Base-by-base conservation (phyloP, 2,888 invertebrate species). In the Xestia ashworthii region DNA sequence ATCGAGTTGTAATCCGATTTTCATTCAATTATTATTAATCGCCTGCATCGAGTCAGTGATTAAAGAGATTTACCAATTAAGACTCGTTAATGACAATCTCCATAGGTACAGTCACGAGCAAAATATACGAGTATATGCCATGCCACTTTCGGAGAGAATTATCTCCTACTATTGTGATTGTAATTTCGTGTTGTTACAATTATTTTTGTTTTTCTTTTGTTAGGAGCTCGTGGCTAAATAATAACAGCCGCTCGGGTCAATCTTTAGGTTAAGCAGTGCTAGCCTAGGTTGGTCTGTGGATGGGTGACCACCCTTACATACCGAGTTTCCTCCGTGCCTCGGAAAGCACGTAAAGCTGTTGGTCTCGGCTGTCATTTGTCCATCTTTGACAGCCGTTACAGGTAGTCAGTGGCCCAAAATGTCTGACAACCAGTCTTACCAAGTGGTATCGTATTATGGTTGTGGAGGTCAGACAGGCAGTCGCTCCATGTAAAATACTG, bases 1-100 rank as follows among this genome's bases (percentile, higher is more conserved):
- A 71, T 85, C 12, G n/a, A 68, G 32, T 60, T 65, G 38, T 77
- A 74, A 85, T 74, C 66, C 50, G 62, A 71, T 85, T 77, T 74
- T 62, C 46, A 72, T 66, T 78, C 62, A 41, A 82, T 68, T 65
- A 65, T 65, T 72, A 53, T 38, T 41, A 64, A 55, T 32, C 48
- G 38, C 72, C 53, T 67, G 58, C 69, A 72, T 73, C 25, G 12
- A 71, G 53, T 22, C 55, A 66, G 19, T 76, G 85, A 81, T 81
- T 77, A 76, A 71, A 82, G 78, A 67, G 72, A 64, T 65, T 19
- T 71, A 74, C 32, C 67, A 73, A 74, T 81, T 76, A 55, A 11
- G 38, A 60, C 41, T 55, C 41, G 32, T 64, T n/a, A 67, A 48
- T 67, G n/a, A 66, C 75, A 74, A 60, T 84, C 64, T 11, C 11